Percentiles rank a stretch among this genome's conserved stretches.
These are phyloP conservation scores for Agonopterix alstromeriana DNA, from an alignment of 2,888 invertebrate species.

Conservation along the genomic window DNA sequence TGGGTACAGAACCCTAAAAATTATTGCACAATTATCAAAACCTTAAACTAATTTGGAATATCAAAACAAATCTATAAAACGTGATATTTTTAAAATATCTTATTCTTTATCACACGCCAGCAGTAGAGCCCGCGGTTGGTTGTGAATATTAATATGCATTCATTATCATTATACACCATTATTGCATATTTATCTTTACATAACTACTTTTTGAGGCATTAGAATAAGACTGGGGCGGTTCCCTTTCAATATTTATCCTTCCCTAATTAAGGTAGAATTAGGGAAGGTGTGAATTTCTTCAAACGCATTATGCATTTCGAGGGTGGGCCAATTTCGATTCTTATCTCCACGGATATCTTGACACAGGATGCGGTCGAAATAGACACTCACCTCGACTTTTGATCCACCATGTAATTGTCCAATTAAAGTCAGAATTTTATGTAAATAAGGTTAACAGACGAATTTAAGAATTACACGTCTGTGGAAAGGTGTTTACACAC, in stretches of 20 bases:
- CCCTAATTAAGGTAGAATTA: slow-evolving; percentile 66
- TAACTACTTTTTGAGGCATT: slow-evolving; percentile 29
- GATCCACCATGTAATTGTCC: slow-evolving; percentile 68
- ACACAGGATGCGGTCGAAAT: slow-evolving; percentile 57
- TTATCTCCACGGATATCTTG: slow-evolving; percentile 57
- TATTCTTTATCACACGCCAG: background rate
- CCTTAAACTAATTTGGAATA: no score
- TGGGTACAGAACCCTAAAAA: no score
- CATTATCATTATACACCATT: slow-evolving; percentile 44
- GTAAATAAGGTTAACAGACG: slow-evolving; percentile 38
- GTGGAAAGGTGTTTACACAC: slow-evolving; percentile 4
- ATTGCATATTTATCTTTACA: slow-evolving; percentile 53
- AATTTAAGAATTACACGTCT: slow-evolving; percentile 2
- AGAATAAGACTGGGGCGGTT: slow-evolving; percentile 33
- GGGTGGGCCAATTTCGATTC: slow-evolving; percentile 54
- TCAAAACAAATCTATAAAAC: no score
- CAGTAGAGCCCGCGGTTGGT: background rate
- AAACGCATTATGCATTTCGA: slow-evolving; percentile 49
- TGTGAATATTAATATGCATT: slow-evolving; percentile 28
- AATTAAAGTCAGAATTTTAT: slow-evolving; percentile 69
- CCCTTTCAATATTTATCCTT: slow-evolving; percentile 58
- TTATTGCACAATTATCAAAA: no score
- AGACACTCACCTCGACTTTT: slow-evolving; percentile 41
- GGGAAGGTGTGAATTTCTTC: slow-evolving; percentile 71
- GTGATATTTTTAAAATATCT: no score